phyloP scores from a whole-genome alignment of 2,113 vertebrate species.

The Anoura caudifer region DNA sequence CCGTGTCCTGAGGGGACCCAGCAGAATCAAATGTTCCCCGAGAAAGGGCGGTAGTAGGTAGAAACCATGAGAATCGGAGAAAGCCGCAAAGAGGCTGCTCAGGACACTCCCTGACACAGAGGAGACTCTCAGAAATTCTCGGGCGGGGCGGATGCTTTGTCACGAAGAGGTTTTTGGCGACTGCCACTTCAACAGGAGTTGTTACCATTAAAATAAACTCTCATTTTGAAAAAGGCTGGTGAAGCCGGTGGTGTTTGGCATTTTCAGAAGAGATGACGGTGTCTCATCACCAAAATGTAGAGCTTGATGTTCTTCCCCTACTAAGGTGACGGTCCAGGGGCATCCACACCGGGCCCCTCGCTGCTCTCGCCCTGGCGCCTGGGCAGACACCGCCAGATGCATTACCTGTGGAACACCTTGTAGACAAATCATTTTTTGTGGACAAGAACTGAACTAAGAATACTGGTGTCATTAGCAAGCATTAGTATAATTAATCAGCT shows the following conservation, averaged over 20 bases:
- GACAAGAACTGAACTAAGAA: neutral
- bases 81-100: neutral
- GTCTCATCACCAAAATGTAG: neutral
- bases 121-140: neutral
- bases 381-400: neutral
- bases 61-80: neutral
- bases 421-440: neutral
- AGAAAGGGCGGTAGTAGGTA: neutral
- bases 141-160: neutral
- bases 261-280: neutral
- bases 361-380: neutral
- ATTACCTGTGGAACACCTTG: neutral
- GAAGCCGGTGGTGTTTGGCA: neutral
- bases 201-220: neutral
- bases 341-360: neutral
- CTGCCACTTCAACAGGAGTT: neutral
- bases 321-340: neutral
- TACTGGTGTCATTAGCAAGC: neutral
- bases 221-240: neutral
- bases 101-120: neutral
- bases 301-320: neutral
- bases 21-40: neutral
- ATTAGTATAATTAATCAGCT: neutral
- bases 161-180: neutral
- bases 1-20: neutral